Conservation (phyloP, 2,888 invertebrate genomes). For the Meliscaeva auricollis region DNA sequence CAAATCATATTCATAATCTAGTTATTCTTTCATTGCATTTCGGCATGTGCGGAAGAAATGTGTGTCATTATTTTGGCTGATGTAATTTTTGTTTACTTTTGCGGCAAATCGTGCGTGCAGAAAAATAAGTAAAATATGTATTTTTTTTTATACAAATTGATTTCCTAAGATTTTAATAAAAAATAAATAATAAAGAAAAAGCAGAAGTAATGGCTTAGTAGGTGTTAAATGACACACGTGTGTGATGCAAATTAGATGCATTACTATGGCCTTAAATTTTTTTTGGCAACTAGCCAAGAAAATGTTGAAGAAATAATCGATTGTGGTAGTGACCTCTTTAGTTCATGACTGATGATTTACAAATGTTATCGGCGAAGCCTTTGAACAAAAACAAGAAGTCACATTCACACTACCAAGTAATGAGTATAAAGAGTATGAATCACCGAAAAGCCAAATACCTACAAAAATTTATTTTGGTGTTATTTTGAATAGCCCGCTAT, state of each 20-base stretch:
- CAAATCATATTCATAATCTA: constrained; percentile 23
- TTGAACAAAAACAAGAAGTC: background rate
- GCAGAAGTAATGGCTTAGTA: constrained; percentile 20
- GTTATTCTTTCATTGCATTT: constrained; percentile 4
- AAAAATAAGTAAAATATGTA: background rate
- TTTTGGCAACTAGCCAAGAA: constrained; percentile 46
- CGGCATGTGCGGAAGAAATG: background rate
- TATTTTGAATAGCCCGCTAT: too few species aligned
- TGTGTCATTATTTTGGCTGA: constrained; percentile 49
- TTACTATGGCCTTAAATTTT: constrained; percentile 34
- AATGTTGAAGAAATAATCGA: background rate
- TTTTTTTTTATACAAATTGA: background rate
- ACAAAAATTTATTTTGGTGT: too few species aligned
- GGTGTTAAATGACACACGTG: background rate
- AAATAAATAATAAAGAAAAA: background rate
- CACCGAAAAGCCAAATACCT: too few species aligned
- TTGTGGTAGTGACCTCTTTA: constrained; percentile 4
- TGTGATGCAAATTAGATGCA: constrained; percentile 14
- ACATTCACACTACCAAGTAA: too few species aligned
- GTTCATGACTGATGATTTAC: background rate
- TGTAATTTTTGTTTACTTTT: constrained; percentile 42
- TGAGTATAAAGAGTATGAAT: too few species aligned
- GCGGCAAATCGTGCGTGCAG: constrained; percentile 1
- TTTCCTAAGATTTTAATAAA: background rate
- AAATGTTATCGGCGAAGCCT: too few species aligned